Base-by-base conservation (phyloP, 2,113 vertebrate genomes). In the Rhodinocichla rosea region DNA sequence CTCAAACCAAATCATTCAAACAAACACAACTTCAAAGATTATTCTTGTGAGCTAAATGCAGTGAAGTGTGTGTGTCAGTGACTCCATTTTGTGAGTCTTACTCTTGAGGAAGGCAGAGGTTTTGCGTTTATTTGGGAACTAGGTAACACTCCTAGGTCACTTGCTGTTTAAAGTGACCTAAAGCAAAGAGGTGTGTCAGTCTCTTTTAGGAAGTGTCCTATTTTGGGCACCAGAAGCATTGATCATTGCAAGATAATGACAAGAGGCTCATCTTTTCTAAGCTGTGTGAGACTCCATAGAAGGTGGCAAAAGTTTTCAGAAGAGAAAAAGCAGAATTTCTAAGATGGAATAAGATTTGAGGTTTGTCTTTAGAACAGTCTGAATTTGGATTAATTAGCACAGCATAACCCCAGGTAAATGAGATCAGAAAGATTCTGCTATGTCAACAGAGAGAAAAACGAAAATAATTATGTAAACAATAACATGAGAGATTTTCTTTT, bases 41-140 rank as follows among this genome's bases (percentile, higher is more conserved):
- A 4, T 13, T 89, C 20, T 69, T 67, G 3, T 50, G 50, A 79
- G 27, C 42, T 53, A 27, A 42, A n/a, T 60, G 21, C 28, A 63
- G 4, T 63, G 26, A 78, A 57, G 19, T 59, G 6, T 60, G 57
- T 62, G 10, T 89, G 32, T 55, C 55, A 40, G 33, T 90, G 91
- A 68, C 95, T 89, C 91, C 82, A 89, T 93, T 85, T 90, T 92
- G 68, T 89, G 86, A 76, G 23, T 33, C 45, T 62, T 60, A 20
- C 28, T 67, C 28, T 67, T 65, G 45, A 74, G 42, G 28, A 56
- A 69, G 64, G 20, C 39, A 63, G 71, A 83, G 14, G 35, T 50
- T 86, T 11, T 27, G 19, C 15, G 3, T 27, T 18, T 13, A 1
- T 79, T 70, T 73, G 78, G 67, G 56, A 88, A 19, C 50, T 45